Percentiles rank a stretch among this genome's conserved stretches.
These are phyloP conservation scores for Propithecus deckenii DNA, from an alignment of 2,797 vertebrate genomes.

Conservation along the genomic window DNA sequence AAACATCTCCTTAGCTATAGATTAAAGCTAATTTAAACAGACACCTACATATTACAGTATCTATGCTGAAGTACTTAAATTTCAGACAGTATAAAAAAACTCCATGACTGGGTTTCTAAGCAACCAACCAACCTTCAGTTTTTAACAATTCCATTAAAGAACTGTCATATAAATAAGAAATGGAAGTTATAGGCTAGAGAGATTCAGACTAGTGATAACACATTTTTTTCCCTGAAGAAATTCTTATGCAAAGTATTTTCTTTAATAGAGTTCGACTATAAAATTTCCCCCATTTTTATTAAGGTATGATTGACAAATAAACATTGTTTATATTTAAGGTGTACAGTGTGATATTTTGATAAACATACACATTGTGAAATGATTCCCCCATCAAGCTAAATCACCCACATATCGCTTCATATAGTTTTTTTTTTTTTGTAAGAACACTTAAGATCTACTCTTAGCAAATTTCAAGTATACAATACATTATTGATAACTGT, in stretches of 20 bases:
- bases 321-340: neutral
- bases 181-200: neutral
- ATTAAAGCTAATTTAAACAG: slow-evolving; percentile 1
- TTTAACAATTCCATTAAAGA: slow-evolving; percentile 17
- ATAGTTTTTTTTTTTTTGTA: neutral
- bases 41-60: neutral
- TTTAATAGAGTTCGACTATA: neutral
- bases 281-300: neutral
- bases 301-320: neutral
- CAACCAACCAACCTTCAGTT: neutral
- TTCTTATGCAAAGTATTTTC: neutral
- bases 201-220: neutral
- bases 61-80: neutral
- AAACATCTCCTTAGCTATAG: neutral
- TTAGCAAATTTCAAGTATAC: neutral
- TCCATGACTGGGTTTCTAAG: neutral
- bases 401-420: neutral
- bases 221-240: neutral
- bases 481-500: neutral
- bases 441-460: neutral
- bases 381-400: neutral
- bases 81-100: neutral
- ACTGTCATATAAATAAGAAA: neutral
- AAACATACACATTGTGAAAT: neutral
- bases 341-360: neutral